phyloP scores from a whole-genome alignment of 2,797 vertebrate species.

The Alauda arvensis region DNA sequence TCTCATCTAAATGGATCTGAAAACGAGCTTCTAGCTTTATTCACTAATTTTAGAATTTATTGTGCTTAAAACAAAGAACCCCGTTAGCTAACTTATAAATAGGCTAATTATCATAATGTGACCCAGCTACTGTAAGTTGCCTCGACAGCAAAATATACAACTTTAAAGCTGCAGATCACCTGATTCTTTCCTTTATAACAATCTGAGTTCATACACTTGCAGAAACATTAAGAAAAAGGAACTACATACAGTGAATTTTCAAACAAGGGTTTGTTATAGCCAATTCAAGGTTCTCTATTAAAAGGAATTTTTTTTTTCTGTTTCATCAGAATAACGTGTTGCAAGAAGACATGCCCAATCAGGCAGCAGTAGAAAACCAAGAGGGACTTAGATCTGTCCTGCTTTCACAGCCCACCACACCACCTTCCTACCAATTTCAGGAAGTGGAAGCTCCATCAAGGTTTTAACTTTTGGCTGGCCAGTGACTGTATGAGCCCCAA shows the following conservation, averaged over 20 bases:
- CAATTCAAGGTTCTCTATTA: slow-evolving; percentile 8
- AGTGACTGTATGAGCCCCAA: rapidly evolving
- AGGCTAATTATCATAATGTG: slow-evolving; percentile 28
- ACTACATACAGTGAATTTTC: neutral
- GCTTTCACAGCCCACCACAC: neutral
- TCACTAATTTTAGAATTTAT: slow-evolving; percentile 48
- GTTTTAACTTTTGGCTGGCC: neutral
- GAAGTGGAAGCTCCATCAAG: neutral
- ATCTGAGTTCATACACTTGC: neutral
- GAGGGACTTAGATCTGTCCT: neutral
- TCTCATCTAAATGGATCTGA: slow-evolving; percentile 7
- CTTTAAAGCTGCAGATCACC: slow-evolving; percentile 14
- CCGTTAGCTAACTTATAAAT: slow-evolving; percentile 32
- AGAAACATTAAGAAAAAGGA: neutral
- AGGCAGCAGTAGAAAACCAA: neutral
- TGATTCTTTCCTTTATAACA: neutral
- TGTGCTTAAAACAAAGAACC: slow-evolving; percentile 42
- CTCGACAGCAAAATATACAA: slow-evolving; percentile 14
- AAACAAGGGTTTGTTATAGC: neutral
- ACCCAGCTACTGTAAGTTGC: slow-evolving; percentile 23
- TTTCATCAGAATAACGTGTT: neutral
- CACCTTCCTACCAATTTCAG: neutral
- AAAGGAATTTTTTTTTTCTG: neutral
- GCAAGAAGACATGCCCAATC: neutral
- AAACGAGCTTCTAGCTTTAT: slow-evolving; percentile 2